These are phyloP conservation scores for Phocoena sinus DNA, from an alignment of 2,113 vertebrate genomes.

Conservation along the genomic window DNA sequence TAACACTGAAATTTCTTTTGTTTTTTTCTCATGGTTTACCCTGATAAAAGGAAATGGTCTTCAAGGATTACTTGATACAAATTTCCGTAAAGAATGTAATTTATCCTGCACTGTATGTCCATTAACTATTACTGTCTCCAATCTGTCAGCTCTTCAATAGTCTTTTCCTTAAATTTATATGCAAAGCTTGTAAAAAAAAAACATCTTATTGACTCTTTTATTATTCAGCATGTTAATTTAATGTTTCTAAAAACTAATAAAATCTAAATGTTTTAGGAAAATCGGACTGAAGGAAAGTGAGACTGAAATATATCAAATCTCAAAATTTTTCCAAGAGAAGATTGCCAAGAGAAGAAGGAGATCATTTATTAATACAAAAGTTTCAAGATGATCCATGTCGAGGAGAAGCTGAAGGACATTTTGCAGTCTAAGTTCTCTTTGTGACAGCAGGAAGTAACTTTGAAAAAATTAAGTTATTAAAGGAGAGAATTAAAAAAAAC, in stretches of 20 bases:
- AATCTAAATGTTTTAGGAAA: constrained; percentile 40
- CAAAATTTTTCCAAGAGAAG: background rate
- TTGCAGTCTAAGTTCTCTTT: background rate
- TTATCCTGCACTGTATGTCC: background rate
- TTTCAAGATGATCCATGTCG: constrained; percentile 3
- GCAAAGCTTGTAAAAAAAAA: constrained; percentile 56
- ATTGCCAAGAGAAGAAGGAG: background rate
- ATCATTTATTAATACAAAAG: constrained; percentile 44
- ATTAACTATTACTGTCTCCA: constrained; percentile 47
- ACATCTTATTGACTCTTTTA: constrained; percentile 55
- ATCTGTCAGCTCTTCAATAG: constrained; percentile 32
- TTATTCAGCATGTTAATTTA: constrained; percentile 70
- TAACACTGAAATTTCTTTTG: background rate
- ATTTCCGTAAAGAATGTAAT: constrained; percentile 49
- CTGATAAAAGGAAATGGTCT: constrained; percentile 25
- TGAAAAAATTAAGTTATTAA: background rate
- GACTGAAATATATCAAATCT: constrained; percentile 41
- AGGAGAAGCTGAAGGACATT: background rate
- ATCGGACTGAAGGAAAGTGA: background rate
- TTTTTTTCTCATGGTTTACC: constrained; percentile 22
- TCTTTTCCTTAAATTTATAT: constrained; percentile 44
- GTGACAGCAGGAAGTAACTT: background rate
- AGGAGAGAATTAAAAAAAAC: background rate
- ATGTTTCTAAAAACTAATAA: constrained; percentile 63
- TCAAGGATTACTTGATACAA: constrained; percentile 47